phyloP scores from a whole-genome alignment of 2,797 vertebrate species.

The Onychomys leucogaster region DNA sequence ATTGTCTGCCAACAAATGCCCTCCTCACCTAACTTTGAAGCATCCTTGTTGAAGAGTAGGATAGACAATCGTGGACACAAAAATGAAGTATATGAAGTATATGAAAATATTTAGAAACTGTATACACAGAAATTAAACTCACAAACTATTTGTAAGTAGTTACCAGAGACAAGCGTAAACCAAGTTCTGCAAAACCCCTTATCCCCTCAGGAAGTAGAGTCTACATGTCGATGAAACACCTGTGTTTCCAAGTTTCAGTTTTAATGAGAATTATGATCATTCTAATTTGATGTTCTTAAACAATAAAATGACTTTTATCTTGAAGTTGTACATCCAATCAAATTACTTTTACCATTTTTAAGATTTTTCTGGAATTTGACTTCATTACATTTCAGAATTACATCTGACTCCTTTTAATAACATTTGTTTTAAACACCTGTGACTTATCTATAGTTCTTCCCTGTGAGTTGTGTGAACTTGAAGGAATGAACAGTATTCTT shows the following conservation, averaged over 20 bases:
- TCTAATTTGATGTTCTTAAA: neutral
- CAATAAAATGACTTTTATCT: neutral
- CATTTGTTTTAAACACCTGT: slow-evolving; percentile 23
- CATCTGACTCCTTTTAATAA: slow-evolving; percentile 21
- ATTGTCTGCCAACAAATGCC: neutral
- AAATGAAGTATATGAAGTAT: neutral
- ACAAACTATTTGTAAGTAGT: neutral
- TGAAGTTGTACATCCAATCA: neutral
- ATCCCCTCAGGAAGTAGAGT: neutral
- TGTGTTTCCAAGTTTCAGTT: neutral
- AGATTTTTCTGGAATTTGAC: neutral
- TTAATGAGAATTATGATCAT: neutral
- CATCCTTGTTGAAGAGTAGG: too few species aligned
- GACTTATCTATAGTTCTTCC: neutral
- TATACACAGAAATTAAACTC: neutral
- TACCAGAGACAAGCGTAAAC: neutral
- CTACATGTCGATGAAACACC: neutral
- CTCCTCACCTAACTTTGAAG: neutral
- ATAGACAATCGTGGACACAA: neutral
- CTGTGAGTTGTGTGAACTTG: slow-evolving; percentile 14
- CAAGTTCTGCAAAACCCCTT: neutral
- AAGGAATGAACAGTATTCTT: neutral
- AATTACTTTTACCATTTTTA: neutral
- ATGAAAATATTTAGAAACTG: neutral
- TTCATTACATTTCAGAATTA: neutral